Evolutionary conservation across 2,113 vertebrate species (phyloP).

Genomic region (Marmota flaviventris): DNA sequence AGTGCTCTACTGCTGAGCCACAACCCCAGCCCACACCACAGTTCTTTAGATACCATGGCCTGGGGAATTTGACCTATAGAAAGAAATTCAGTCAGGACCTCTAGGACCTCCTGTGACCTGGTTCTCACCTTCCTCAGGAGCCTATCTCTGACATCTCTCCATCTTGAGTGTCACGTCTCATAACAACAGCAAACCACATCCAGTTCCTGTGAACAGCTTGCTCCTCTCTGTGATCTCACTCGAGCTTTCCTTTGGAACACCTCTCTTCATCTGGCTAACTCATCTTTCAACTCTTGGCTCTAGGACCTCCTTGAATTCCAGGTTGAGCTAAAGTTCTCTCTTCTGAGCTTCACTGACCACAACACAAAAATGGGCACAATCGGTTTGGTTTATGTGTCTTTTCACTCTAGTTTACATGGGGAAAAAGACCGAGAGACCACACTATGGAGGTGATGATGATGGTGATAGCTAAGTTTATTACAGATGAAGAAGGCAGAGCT

Average conservation of each 20-base stretch:
- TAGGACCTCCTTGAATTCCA: not conserved
- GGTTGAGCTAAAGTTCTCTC: not conserved
- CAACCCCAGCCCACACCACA: not conserved
- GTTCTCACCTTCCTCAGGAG: slow-evolving; percentile 29
- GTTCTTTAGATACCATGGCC: not conserved
- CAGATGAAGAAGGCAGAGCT: not conserved
- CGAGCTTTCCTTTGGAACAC: not conserved
- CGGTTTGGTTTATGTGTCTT: not conserved
- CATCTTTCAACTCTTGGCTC: not conserved
- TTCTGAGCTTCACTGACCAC: not conserved
- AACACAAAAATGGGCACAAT: not conserved
- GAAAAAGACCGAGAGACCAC: not conserved
- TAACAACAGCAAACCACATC: not conserved
- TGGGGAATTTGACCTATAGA: slow-evolving; percentile 17
- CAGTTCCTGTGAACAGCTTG: not conserved
- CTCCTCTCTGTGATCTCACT: not conserved
- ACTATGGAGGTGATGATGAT: not conserved
- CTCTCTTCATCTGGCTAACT: slow-evolving; percentile 3
- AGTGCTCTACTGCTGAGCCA: too few species aligned
- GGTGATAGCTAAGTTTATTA: not conserved
- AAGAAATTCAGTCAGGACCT: slow-evolving; percentile 1
- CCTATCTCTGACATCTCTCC: not conserved
- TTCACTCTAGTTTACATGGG: not conserved
- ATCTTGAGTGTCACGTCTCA: slow-evolving; percentile 4
- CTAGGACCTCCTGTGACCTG: not conserved